Percentiles rank a stretch among this genome's conserved stretches.
phyloP scores from a whole-genome alignment of 1,140 invertebrate species.

The Brachionus rubens region DNA sequence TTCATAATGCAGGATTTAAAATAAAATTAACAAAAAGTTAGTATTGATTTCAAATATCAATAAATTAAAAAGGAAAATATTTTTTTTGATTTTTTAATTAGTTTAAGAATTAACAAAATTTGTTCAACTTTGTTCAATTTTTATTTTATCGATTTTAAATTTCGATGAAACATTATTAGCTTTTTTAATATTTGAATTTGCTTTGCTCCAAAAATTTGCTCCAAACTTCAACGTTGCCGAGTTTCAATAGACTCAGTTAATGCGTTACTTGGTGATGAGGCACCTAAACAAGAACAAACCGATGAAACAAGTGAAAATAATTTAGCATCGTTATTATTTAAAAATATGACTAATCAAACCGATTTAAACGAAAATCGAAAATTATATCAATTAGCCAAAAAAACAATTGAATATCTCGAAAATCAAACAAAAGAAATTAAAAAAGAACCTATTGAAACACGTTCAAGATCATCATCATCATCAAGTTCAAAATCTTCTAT shows the following conservation, averaged over 20 bases:
- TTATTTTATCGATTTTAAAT: too few relatives aligned
- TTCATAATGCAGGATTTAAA: too few relatives aligned
- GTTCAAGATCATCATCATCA: not conserved
- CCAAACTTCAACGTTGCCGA: too few relatives aligned
- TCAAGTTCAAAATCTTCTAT: not conserved
- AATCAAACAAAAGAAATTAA: not conserved
- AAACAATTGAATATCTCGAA: not conserved
- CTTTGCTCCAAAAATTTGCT: too few relatives aligned
- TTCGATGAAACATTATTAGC: too few relatives aligned
- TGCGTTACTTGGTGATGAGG: not conserved
- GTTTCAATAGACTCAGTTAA: not conserved
- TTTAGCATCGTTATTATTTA: not conserved
- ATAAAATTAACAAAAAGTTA: too few relatives aligned
- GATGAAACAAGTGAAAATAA: not conserved
- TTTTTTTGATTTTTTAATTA: too few relatives aligned
- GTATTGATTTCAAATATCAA: too few relatives aligned
- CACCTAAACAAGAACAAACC: not conserved
- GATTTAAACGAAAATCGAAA: slow-evolving; percentile 28
- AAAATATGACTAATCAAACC: slow-evolving; percentile 17
- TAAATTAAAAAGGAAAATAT: too few relatives aligned
- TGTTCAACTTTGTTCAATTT: too few relatives aligned
- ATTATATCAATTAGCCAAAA: not conserved
- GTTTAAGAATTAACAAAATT: too few relatives aligned
- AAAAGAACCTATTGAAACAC: not conserved
- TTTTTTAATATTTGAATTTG: too few relatives aligned